A percentile compares a stretch with the other conserved stretches of the same genome.
phyloP scores from a whole-genome alignment of 2,888 invertebrate genomes.

The Pristionchus mayeri region DNA sequence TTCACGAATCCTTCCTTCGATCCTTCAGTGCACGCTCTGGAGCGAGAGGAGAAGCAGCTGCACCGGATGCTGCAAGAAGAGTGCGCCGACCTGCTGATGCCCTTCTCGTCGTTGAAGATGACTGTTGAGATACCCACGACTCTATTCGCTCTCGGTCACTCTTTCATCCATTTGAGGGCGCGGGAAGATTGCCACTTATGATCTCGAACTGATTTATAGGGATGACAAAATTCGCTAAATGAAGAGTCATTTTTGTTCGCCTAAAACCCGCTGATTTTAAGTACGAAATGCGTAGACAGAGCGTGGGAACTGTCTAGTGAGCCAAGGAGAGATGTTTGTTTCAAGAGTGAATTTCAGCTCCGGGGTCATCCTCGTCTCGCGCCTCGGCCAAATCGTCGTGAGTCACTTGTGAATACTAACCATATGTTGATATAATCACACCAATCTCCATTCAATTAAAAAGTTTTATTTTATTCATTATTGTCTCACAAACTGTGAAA shows the following conservation, averaged over 20 bases:
- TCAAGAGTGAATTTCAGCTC: not conserved
- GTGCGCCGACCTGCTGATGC: not conserved
- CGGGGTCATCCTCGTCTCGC: not conserved
- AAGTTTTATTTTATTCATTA: constrained; percentile 3
- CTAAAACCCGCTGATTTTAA: no score
- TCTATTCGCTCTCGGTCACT: no score
- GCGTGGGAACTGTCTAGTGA: not conserved
- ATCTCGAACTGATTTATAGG: no score
- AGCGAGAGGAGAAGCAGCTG: constrained; percentile 18
- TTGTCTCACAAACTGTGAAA: constrained; percentile 20
- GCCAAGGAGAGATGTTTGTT: not conserved
- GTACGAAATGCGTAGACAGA: no score
- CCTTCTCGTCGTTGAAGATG: not conserved
- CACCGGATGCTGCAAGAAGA: not conserved
- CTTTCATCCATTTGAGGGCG: no score
- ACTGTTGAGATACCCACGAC: no score
- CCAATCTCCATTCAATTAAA: not conserved
- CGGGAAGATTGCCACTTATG: no score
- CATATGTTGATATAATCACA: constrained; percentile 22
- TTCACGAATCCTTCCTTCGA: no score
- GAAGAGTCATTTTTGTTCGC: no score
- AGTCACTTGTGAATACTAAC: constrained; percentile 36
- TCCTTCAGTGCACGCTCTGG: not conserved
- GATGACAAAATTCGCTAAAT: no score
- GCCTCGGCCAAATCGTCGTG: not conserved